Evolutionary conservation across 2,113 vertebrate species (phyloP).

Genomic region (Lichenostomus cassidix): DNA sequence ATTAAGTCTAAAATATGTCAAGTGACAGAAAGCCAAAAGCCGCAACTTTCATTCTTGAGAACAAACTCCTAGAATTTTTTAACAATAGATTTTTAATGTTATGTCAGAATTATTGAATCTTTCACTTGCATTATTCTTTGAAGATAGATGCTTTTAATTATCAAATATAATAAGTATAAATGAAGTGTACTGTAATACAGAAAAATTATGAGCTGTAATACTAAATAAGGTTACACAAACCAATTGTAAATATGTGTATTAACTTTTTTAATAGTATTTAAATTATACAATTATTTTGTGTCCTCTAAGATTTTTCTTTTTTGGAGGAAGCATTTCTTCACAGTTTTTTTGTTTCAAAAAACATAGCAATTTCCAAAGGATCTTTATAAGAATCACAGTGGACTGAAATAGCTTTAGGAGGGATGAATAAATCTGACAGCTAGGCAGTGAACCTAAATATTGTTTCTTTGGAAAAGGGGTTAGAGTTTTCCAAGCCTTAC

Average conservation of each 20-base stretch:
- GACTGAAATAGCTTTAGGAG: constrained; percentile 47
- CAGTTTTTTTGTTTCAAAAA: constrained; percentile 38
- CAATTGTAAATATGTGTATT: neutral
- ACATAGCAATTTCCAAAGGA: constrained; percentile 24
- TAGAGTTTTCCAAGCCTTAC: neutral
- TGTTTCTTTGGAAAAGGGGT: constrained; percentile 34
- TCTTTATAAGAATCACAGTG: constrained; percentile 34
- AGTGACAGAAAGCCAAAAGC: constrained; percentile 14
- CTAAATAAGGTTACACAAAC: neutral
- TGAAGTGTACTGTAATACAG: neutral
- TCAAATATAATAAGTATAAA: neutral
- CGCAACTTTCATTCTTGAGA: neutral
- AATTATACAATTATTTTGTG: neutral
- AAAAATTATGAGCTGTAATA: constrained; percentile 23
- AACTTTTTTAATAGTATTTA: constrained; percentile 5
- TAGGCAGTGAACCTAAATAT: constrained; percentile 26
- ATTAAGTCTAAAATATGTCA: constrained; percentile 21
- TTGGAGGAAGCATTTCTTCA: neutral
- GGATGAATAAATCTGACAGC: constrained; percentile 38
- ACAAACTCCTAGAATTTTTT: neutral
- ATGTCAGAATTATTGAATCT: neutral
- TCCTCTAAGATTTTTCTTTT: neutral
- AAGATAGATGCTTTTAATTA: neutral
- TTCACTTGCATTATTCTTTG: neutral
- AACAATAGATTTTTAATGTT: neutral